Conservation (phyloP, 2,888 invertebrate genomes). For the Campoplex capitator region DNA sequence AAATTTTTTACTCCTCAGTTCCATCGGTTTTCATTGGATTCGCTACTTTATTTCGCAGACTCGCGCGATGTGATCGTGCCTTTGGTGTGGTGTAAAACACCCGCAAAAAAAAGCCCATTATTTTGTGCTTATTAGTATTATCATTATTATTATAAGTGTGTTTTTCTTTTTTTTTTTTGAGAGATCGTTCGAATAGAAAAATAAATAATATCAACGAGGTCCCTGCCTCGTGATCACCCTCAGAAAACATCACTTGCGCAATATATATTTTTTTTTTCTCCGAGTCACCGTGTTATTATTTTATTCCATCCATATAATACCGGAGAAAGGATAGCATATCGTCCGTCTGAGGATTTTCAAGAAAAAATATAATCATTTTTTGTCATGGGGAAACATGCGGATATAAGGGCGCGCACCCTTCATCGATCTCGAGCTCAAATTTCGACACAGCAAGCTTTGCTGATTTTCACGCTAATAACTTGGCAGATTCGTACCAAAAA, state of each 20-base stretch:
- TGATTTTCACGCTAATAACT: too few species aligned
- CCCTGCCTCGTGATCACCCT: conserved; percentile 28
- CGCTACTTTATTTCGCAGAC: conserved; percentile 8
- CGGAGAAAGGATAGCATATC: too few species aligned
- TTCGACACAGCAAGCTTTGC: too few species aligned
- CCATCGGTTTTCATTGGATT: background rate
- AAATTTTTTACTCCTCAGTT: background rate
- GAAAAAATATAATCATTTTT: too few species aligned
- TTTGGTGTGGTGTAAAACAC: background rate
- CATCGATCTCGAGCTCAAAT: too few species aligned
- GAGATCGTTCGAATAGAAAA: conserved; percentile 80
- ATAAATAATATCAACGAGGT: conserved; percentile 80
- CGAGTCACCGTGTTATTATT: conserved; percentile 45
- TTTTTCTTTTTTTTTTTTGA: conserved; percentile 36
- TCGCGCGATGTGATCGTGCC: conserved; percentile 10
- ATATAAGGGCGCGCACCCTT: too few species aligned
- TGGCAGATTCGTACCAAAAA: too few species aligned
- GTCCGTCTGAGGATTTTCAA: too few species aligned
- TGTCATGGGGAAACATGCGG: too few species aligned
- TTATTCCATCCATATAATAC: background rate
- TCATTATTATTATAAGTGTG: conserved; percentile 4
- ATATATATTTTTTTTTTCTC: conserved; percentile 35
- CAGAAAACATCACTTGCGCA: conserved; percentile 40
- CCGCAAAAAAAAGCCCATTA: background rate
- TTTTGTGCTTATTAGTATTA: background rate